These are phyloP conservation scores for Oryctes rhinoceros DNA, from an alignment of 1,140 invertebrate genomes.

Conservation along the genomic window DNA sequence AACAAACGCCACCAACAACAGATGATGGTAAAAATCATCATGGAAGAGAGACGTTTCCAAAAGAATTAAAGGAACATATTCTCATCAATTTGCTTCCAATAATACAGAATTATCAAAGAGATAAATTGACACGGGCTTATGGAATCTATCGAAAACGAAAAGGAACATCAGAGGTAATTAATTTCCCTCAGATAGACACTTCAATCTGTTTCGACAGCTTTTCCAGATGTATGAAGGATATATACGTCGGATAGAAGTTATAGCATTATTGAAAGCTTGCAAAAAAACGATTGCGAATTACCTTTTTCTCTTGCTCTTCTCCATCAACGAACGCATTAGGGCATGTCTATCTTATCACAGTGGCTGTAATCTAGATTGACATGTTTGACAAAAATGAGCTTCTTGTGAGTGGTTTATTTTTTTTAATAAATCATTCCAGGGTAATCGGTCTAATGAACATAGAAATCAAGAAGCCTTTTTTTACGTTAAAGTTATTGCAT, in stretches of 20 bases:
- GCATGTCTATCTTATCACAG: not conserved
- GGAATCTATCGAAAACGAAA: not conserved
- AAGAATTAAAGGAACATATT: not conserved
- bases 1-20: not conserved
- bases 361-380: not conserved
- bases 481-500: no score
- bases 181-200: conserved; percentile 3
- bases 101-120: not conserved
- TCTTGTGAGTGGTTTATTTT: not conserved
- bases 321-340: conserved; percentile 18
- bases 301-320: not conserved
- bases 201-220: not conserved
- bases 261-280: not conserved
- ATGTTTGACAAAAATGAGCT: not conserved
- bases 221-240: not conserved
- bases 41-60: not conserved
- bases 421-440: not conserved
- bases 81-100: not conserved
- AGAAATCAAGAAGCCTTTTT: no score
- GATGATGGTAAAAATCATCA: not conserved
- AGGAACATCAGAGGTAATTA: conserved; percentile 12
- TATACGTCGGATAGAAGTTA: conserved; percentile 6
- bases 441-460: no score
- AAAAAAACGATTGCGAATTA: conserved; percentile 5
- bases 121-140: not conserved